Evolutionary conservation across 2,888 invertebrate species (phyloP).

Genomic region (Nomada ferruginata): DNA sequence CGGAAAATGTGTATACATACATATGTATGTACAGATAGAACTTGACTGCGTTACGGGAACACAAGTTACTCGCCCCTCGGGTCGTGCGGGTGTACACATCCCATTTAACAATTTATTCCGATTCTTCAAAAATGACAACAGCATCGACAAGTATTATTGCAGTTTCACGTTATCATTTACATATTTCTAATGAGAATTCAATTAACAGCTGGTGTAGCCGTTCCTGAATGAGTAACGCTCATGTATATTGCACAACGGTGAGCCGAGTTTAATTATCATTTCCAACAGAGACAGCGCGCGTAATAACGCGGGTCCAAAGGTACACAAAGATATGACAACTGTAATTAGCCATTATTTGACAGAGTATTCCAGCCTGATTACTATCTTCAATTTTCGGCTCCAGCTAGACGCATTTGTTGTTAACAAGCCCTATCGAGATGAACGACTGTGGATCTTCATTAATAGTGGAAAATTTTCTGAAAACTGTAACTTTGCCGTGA

Average conservation of each 20-base stretch:
- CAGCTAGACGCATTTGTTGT: too few relatives aligned
- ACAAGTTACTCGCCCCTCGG: too few relatives aligned
- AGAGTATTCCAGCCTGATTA: too few relatives aligned
- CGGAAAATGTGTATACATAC: too few relatives aligned
- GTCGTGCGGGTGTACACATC: too few relatives aligned
- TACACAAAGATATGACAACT: constrained; percentile 16
- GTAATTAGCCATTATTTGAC: constrained; percentile 31
- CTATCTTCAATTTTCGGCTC: too few relatives aligned
- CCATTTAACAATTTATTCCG: background rate
- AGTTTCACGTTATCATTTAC: background rate
- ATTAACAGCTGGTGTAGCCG: constrained; percentile 2
- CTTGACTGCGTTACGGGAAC: too few relatives aligned
- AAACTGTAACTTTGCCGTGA: background rate
- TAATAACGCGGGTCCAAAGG: background rate
- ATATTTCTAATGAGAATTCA: constrained; percentile 5
- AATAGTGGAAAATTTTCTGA: background rate
- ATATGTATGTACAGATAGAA: too few relatives aligned
- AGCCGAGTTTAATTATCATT: constrained; percentile 25
- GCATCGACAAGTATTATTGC: background rate
- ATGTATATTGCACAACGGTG: background rate
- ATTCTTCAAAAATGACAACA: background rate
- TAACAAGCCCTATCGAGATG: too few relatives aligned
- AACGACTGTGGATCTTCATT: background rate
- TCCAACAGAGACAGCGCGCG: background rate
- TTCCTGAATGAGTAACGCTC: constrained; percentile 2